Evolutionary conservation across 1,140 invertebrate genomes (phyloP).

Genomic region (Drosophila ironensis): DNA sequence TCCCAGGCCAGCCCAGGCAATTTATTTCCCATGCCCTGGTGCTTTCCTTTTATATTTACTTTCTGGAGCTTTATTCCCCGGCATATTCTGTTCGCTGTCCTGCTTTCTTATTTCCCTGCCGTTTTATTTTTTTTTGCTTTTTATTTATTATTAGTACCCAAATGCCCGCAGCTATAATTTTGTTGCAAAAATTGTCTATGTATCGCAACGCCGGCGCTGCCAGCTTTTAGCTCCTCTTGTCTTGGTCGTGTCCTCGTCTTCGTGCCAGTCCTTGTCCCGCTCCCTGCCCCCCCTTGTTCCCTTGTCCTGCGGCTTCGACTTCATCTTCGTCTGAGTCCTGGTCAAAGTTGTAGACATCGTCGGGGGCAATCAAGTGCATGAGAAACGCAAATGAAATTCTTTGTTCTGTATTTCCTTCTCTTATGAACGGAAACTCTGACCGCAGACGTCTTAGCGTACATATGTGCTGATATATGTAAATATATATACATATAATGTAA

Average conservation of each 20-base stretch:
- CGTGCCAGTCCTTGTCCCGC: background rate
- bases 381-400: conserved; percentile 73
- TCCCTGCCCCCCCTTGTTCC: no score
- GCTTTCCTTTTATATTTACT: conserved; percentile 25
- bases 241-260: background rate
- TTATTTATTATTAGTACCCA: conserved; percentile 62
- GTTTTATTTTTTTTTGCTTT: no score
- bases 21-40: conserved; percentile 32
- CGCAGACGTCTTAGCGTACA: conserved; percentile 29
- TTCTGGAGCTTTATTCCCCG: conserved; percentile 32
- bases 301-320: conserved; percentile 2
- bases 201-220: conserved; percentile 51
- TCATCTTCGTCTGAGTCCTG: conserved; percentile 10
- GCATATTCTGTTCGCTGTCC: conserved; percentile 15
- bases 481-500: conserved; percentile 16
- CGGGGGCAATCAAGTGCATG: conserved; percentile 72
- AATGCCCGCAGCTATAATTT: conserved; percentile 74
- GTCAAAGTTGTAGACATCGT: conserved; percentile 27
- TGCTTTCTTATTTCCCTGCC: conserved; percentile 17
- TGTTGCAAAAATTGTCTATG: conserved; percentile 67
- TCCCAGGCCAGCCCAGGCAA: no score
- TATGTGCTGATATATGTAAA: background rate
- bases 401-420: conserved; percentile 61
- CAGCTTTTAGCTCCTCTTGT: background rate
- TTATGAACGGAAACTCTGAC: conserved; percentile 62